Evolutionary conservation across 2,888 invertebrate species (phyloP).

Genomic region (Parthenolecanium corni): DNA sequence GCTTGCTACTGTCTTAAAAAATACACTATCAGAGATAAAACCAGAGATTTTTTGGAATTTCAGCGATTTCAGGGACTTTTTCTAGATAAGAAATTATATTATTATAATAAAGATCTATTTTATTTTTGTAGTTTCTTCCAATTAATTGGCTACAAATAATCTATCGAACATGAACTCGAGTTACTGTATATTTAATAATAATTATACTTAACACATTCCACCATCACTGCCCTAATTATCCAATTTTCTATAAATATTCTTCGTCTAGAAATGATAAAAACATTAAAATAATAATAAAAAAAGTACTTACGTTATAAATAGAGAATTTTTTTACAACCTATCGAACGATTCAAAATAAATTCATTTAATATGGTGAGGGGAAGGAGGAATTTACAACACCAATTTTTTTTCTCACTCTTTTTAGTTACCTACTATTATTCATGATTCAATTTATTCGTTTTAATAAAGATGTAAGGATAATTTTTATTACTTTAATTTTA

Average conservation of each 20-base stretch:
- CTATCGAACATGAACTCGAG: too few relatives aligned
- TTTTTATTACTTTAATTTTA: constrained; percentile 25
- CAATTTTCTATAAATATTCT: constrained; percentile 17
- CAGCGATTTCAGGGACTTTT: too few relatives aligned
- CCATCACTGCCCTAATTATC: constrained; percentile 12
- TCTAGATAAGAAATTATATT: too few relatives aligned
- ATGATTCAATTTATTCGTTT: too few relatives aligned
- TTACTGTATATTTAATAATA: too few relatives aligned
- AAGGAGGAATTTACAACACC: constrained; percentile 3
- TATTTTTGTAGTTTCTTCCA: too few relatives aligned
- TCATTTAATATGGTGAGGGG: not conserved
- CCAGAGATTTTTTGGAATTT: too few relatives aligned
- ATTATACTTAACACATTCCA: not conserved
- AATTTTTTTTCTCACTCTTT: not conserved
- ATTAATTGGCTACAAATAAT: too few relatives aligned
- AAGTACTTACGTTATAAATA: constrained; percentile 11
- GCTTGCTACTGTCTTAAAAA: too few relatives aligned
- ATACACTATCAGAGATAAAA: too few relatives aligned
- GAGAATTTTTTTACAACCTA: constrained; percentile 4
- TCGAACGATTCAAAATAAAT: not conserved
- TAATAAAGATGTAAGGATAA: constrained; percentile 15
- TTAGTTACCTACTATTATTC: too few relatives aligned
- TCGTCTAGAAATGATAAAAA: not conserved
- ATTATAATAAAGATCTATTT: too few relatives aligned
- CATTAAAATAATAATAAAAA: constrained; percentile 15